A percentile compares a stretch with the other conserved stretches of the same genome.
phyloP scores from a whole-genome alignment of 2,113 vertebrate genomes.

The Epinephelus cyanopodus region DNA sequence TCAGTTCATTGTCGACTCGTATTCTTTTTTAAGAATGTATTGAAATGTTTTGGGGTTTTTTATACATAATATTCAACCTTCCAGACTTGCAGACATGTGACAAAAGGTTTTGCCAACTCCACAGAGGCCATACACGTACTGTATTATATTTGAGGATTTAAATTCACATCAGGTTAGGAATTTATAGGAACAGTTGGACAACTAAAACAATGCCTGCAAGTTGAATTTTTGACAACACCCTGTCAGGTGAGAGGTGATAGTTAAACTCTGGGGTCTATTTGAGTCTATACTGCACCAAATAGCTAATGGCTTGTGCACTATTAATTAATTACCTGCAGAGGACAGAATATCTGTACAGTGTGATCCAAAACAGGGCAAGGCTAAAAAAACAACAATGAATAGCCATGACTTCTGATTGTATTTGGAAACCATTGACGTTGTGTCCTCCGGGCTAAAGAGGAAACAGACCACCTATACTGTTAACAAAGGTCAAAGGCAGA shows the following conservation, averaged over 20 bases:
- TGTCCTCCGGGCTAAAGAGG: no score
- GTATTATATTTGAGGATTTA: not conserved
- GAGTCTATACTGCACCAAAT: not conserved
- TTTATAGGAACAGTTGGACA: not conserved
- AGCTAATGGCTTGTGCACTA: not conserved
- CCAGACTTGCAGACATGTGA: not conserved
- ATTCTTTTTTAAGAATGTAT: not conserved
- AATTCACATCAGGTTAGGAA: not conserved
- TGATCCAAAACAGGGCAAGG: not conserved
- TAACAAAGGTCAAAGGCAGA: no score
- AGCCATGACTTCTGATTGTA: no score
- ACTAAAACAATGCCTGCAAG: not conserved
- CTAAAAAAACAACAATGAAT: no score
- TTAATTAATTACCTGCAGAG: not conserved
- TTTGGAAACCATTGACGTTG: no score
- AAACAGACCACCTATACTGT: no score
- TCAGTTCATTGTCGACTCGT: not conserved
- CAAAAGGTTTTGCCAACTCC: conserved; percentile 3
- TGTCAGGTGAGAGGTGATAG: not conserved
- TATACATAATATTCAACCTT: not conserved
- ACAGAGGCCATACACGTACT: not conserved
- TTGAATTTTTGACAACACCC: not conserved
- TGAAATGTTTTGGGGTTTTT: not conserved
- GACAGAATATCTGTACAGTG: not conserved
- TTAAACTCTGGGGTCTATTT: not conserved